phyloP scores from a whole-genome alignment of 35 echinoderm and acorn worm genomes.

The Holothuria glaberrima region DNA sequence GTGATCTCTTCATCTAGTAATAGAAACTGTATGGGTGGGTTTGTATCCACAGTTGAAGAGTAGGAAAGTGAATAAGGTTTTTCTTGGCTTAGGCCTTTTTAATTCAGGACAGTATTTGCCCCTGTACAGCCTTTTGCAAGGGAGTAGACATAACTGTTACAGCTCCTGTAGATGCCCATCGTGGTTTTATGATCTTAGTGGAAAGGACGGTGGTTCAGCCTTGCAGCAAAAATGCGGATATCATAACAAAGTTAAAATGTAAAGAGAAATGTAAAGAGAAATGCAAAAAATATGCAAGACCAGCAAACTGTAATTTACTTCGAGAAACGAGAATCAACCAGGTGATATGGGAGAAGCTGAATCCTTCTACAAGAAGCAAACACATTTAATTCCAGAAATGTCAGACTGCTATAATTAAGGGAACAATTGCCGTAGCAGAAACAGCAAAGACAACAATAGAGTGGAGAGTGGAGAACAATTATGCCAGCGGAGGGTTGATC shows the following conservation, averaged over 20 bases:
- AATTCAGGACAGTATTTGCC: neutral
- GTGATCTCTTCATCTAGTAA: neutral
- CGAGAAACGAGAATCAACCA: constrained; percentile 17
- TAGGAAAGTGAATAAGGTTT: neutral
- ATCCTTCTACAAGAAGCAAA: constrained; percentile 45
- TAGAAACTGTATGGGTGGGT: neutral
- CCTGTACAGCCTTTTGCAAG: too few species aligned
- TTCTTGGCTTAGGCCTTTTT: too few species aligned
- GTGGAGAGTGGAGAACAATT: constrained; percentile 11
- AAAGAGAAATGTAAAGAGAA: constrained; percentile 47
- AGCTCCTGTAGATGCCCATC: too few species aligned
- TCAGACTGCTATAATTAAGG: too few species aligned
- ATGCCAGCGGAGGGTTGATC: constrained; percentile 26
- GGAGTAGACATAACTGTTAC: too few species aligned
- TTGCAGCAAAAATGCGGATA: neutral
- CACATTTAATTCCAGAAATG: too few species aligned
- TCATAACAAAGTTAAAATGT: neutral
- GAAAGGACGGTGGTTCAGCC: neutral
- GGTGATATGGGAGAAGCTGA: constrained; percentile 41
- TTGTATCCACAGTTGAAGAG: neutral
- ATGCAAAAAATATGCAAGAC: constrained; percentile 27
- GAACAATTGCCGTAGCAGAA: constrained; percentile 40
- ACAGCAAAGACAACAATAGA: neutral
- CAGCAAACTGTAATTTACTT: neutral
- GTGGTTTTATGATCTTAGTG: neutral